These are phyloP conservation scores for Poeciliopsis occidentalis DNA, from an alignment of 2,113 vertebrate species.

Conservation along the genomic window DNA sequence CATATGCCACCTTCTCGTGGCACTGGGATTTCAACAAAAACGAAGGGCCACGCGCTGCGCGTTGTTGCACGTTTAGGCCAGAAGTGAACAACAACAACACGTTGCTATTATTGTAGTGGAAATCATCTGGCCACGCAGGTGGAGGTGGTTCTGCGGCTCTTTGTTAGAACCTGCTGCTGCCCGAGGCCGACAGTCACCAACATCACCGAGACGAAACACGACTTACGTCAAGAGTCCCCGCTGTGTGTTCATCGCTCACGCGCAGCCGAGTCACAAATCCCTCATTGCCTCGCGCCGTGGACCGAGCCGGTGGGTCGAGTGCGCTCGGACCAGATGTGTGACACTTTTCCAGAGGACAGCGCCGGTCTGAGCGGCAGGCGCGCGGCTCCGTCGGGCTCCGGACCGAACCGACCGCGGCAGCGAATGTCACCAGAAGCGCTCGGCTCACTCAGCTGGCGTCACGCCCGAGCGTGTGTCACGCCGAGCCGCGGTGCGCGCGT, in stretches of 20 bases:
- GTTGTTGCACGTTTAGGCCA: background rate
- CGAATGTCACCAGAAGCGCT: conserved; percentile 42
- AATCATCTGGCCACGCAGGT: background rate
- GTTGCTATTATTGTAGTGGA: background rate
- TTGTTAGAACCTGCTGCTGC: conserved; percentile 14
- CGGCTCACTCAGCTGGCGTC: conserved; percentile 67
- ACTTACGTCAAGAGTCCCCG: conserved; percentile 80
- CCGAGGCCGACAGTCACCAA: conserved; percentile 37
- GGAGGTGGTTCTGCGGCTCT: background rate
- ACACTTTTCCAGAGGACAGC: conserved; percentile 25
- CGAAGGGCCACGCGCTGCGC: background rate
- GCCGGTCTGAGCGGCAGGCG: background rate
- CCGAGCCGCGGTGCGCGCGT: conserved; percentile 65
- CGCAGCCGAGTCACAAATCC: conserved; percentile 41
- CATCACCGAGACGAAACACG: conserved; percentile 14
- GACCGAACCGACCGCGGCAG: conserved; percentile 7
- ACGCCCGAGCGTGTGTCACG: conserved; percentile 72
- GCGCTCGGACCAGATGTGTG: conserved; percentile 72
- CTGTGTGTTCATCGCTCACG: conserved; percentile 64
- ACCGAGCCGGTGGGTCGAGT: conserved; percentile 52
- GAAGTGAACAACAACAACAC: background rate
- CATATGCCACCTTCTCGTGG: background rate
- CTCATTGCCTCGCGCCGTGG: conserved; percentile 58
- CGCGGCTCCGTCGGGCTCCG: conserved; percentile 12
- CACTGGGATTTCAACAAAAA: background rate